Evolutionary conservation across 1,140 invertebrate species (phyloP).

Genomic region (Scaptomyza hsui): DNA sequence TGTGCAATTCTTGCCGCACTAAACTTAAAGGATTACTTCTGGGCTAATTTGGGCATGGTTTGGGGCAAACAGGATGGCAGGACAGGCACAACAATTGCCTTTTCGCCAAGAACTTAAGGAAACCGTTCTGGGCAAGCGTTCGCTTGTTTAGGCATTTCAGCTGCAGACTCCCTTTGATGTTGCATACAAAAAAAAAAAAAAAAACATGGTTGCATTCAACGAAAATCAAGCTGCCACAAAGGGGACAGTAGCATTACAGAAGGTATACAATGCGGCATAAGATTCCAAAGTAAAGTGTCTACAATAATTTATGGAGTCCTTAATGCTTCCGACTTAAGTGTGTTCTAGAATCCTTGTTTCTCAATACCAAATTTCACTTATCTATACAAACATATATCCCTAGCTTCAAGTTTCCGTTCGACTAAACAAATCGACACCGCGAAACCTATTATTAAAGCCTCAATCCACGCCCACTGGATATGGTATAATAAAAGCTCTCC

Average conservation of each 20-base stretch:
- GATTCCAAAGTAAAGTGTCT: neutral
- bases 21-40: conserved; percentile 82
- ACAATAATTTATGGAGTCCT: too few relatives aligned
- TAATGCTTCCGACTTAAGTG: too few relatives aligned
- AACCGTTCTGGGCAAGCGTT: conserved; percentile 6
- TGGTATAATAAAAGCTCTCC: conserved; percentile 3
- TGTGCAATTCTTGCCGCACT: conserved; percentile 72
- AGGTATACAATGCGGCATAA: neutral
- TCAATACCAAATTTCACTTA: neutral
- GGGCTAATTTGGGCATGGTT: conserved; percentile 71
- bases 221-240: neutral
- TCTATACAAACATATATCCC: neutral
- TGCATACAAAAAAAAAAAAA: neutral
- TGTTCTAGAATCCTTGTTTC: too few relatives aligned
- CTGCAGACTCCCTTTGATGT: neutral
- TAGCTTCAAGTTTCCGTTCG: neutral
- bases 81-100: conserved; percentile 31
- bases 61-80: conserved; percentile 9
- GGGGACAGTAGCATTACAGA: neutral
- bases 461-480: neutral
- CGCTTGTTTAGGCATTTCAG: conserved; percentile 17
- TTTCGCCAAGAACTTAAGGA: conserved; percentile 10
- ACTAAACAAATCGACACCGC: neutral
- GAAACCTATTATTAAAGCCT: too few relatives aligned
- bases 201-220: neutral